Conservation (phyloP, 2,113 vertebrate species). For the Laticauda colubrina region DNA sequence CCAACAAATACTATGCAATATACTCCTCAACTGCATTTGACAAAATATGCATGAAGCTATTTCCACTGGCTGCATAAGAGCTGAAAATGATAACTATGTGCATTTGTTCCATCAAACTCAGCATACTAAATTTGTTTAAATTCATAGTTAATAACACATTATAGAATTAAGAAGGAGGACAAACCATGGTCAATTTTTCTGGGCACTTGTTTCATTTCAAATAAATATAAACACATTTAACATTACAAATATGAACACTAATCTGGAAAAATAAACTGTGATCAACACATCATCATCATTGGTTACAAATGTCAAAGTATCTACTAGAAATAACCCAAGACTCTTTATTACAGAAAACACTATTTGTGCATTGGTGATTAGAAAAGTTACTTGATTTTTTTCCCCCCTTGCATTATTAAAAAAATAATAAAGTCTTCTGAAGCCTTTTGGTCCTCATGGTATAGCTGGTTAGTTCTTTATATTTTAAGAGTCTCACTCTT, state of each 20-base stretch:
- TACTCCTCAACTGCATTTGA: background rate
- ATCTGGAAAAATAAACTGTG: constrained; percentile 53
- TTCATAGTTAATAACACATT: constrained; percentile 40
- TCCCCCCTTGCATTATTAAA: constrained; percentile 58
- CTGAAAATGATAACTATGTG: background rate
- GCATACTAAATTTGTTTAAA: constrained; percentile 40
- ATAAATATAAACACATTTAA: constrained; percentile 77
- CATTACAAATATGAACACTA: constrained; percentile 68
- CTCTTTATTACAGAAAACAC: constrained; percentile 58
- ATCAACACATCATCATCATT: constrained; percentile 64
- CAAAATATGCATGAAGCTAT: background rate
- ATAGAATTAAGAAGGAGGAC: constrained; percentile 50
- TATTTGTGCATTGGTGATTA: constrained; percentile 55
- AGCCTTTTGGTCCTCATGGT: constrained; percentile 74
- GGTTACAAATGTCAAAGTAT: constrained; percentile 66
- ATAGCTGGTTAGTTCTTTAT: constrained; percentile 63
- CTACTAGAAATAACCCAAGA: constrained; percentile 66
- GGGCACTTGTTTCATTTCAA: constrained; percentile 66
- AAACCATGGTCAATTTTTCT: constrained; percentile 59
- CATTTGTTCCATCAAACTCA: constrained; percentile 18
- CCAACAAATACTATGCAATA: background rate
- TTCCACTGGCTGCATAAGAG: background rate
- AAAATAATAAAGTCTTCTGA: constrained; percentile 69
- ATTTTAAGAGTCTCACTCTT: constrained; percentile 74
- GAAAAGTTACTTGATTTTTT: constrained; percentile 66